phyloP scores from a whole-genome alignment of 2,113 vertebrate species.

The Daboia siamensis region DNA sequence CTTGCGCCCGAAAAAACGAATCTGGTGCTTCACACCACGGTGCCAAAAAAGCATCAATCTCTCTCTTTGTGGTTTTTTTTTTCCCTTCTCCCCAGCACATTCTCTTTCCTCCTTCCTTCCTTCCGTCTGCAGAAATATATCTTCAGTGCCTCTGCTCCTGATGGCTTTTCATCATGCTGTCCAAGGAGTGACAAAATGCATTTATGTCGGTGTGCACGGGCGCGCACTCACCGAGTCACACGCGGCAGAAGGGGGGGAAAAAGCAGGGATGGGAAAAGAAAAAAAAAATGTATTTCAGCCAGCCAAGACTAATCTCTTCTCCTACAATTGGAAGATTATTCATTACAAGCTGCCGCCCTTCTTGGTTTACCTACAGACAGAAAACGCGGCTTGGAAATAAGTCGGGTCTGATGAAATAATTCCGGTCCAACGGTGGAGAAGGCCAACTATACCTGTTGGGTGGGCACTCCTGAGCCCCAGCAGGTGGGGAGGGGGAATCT shows the following conservation, averaged over 20 bases:
- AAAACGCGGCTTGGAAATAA: not conserved
- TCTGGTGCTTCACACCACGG: rapidly evolving
- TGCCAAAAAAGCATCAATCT: conserved; percentile 26
- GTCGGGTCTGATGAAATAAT: not conserved
- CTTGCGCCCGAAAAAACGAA: no score
- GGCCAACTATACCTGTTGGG: rapidly evolving
- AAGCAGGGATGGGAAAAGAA: no score
- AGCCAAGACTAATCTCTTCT: not conserved
- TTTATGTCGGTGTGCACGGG: not conserved
- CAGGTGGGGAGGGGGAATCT: not conserved
- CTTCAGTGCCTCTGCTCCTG: conserved; percentile 5
- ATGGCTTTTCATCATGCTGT: conserved; percentile 57
- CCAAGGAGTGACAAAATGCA: conserved; percentile 32
- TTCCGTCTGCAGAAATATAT: not conserved
- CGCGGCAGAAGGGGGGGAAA: no score
- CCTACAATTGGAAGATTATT: conserved; percentile 22
- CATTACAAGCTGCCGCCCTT: not conserved
- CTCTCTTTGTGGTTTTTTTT: not conserved
- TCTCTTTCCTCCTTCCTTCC: not conserved
- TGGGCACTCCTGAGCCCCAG: rapidly evolving
- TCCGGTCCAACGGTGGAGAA: not conserved
- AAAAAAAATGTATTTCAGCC: rapidly evolving
- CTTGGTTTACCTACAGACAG: conserved; percentile 9
- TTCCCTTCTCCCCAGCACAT: not conserved
- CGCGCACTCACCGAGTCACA: not conserved